Conservation (phyloP, 1,140 invertebrate species). For the Latrodectus geometricus region DNA sequence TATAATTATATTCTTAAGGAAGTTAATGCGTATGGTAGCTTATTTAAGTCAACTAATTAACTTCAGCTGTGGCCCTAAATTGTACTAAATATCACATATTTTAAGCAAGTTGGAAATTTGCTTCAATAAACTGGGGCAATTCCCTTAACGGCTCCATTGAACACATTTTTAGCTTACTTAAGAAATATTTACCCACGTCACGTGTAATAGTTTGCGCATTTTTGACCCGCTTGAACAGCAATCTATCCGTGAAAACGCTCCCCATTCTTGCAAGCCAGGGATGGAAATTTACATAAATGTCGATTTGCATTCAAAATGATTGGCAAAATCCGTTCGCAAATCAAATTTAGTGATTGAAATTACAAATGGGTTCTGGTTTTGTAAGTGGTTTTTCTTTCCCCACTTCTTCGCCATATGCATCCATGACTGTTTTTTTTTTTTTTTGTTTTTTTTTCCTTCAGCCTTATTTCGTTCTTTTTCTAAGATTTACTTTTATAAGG, state of each 20-base stretch:
- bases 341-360: slow-evolving; percentile 59
- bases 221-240: slow-evolving; percentile 15
- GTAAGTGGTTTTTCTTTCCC: background rate
- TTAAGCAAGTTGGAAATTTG: too few relatives aligned
- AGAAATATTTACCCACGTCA: slow-evolving; percentile 29
- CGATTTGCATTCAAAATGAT: slow-evolving; percentile 48
- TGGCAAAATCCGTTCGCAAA: slow-evolving; percentile 41
- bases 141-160: too few relatives aligned
- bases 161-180: too few relatives aligned
- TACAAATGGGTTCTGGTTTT: slow-evolving; percentile 36
- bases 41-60: too few relatives aligned
- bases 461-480: background rate
- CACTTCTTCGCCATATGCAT: background rate
- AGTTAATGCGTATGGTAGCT: too few relatives aligned
- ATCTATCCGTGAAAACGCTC: slow-evolving; percentile 43
- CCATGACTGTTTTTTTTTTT: too few relatives aligned
- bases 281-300: slow-evolving; percentile 54
- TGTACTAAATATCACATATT: too few relatives aligned
- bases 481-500: background rate
- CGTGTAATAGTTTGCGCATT: slow-evolving; percentile 35
- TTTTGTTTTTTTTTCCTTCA: background rate
- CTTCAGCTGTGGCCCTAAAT: too few relatives aligned
- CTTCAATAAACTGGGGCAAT: too few relatives aligned
- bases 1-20: too few relatives aligned
- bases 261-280: background rate